Evolutionary conservation across 1,140 invertebrate genomes (phyloP), one percentile per base, ranked within the genome.

Genomic region (Drosophila arawakana): DNA sequence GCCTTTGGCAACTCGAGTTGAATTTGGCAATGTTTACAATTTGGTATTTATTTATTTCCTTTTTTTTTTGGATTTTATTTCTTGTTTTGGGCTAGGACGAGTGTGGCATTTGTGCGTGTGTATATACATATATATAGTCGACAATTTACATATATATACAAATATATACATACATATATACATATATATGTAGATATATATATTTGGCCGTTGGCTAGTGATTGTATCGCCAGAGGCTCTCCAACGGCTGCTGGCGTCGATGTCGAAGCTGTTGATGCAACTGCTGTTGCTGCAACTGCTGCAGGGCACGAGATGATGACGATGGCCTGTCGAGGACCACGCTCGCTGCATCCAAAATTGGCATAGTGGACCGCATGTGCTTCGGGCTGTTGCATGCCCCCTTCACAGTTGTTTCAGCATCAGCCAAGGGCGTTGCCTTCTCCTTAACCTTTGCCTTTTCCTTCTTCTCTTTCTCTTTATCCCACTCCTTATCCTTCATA

Each of bases 151-250:
- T 15, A 4, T 60, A 0, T 55, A 7, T 43, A 8, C 4, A 25
- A 44, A 30, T 35, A 52, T 21, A 21, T 13, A 21, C 18, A 43
- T 34, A 25, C 9, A 30, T 34, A 34, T 34, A 52, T 10, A 49
- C 13, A 25, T 7, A 30, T 34, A 34, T 34, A 52, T 10, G 21
- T 6, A 52, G n/a, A 52, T 34, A 52, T 52, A 50, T 52, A 25
- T 10, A 50, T 10, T 30, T 50, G 47, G 21, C 15, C 58, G 43
- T 11, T 44, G 47, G 41, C 41, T 43, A 80, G 39, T 80, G 73
- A 35, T 52, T 70, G 68, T 63, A 59, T 15, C 78, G 66, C 78
- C 81, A 84, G 35, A 43, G 50, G 21, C 57, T 60, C 5, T 52
- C 18, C 15, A 44, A 67, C 9, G 67, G 49, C 18, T 69, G 70